Percentiles rank a stretch among this genome's conserved stretches.
Evolutionary conservation across 64 coral and sea anemone species (phyloP).

Genomic region (Montipora sp.): DNA sequence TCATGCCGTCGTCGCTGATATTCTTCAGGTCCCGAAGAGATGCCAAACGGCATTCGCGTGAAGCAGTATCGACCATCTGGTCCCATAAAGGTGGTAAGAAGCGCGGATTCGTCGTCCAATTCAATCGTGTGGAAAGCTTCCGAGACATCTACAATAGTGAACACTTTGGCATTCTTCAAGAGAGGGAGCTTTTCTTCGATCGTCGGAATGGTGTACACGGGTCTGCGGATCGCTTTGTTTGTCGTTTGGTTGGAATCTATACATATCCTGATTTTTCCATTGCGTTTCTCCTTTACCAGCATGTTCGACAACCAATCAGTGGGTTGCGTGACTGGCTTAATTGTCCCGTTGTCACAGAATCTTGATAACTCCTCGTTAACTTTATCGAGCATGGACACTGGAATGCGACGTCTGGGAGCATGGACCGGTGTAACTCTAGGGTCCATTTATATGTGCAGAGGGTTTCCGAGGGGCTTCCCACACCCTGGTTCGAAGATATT

Average conservation of each 20-base stretch:
- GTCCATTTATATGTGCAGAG: neutral
- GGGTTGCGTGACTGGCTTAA: too few relatives aligned
- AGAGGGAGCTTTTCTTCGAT: conserved; percentile 47
- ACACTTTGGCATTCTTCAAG: conserved; percentile 40
- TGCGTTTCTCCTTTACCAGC: conserved; percentile 43
- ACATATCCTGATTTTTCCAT: conserved; percentile 35
- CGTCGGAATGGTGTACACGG: conserved; percentile 26
- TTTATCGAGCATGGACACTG: conserved; percentile 21
- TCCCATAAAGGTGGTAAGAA: conserved; percentile 8
- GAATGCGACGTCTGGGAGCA: neutral
- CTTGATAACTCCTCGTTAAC: too few relatives aligned
- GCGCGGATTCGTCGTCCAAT: neutral
- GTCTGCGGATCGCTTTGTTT: conserved; percentile 58
- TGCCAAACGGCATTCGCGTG: conserved; percentile 42
- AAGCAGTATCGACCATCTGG: conserved; percentile 15
- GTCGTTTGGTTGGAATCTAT: conserved; percentile 59
- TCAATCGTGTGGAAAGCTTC: conserved; percentile 36
- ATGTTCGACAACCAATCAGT: too few relatives aligned
- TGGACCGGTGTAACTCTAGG: conserved; percentile 3
- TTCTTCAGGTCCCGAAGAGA: conserved; percentile 43
- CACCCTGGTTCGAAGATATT: too few relatives aligned
- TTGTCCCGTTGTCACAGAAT: too few relatives aligned
- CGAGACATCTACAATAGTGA: conserved; percentile 42
- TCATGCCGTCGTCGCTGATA: conserved; percentile 60
- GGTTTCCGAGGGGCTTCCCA: neutral